Evolutionary conservation across 37 sponge, comb jelly and placozoan species (phyloP), one percentile per base, ranked within the genome.

Genomic region (Agelas oroides): DNA sequence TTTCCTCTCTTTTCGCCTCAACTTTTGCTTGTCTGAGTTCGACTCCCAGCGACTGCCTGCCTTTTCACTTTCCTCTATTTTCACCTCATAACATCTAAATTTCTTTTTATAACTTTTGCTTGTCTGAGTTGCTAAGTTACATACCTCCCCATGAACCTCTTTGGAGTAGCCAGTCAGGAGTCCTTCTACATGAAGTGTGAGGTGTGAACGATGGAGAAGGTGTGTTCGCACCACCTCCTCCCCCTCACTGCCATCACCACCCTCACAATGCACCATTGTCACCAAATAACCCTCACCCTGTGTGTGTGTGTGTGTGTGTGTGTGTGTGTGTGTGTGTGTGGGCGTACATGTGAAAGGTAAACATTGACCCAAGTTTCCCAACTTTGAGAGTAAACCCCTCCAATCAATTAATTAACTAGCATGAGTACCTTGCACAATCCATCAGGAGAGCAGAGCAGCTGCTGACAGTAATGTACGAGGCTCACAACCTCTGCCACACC

Each of bases 71-170:
- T n/a, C n/a, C n/a, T n/a, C n/a, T n/a, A n/a, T n/a, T n/a, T n/a
- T n/a, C n/a, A n/a, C n/a, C n/a, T n/a, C n/a, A n/a, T n/a, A n/a
- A n/a, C n/a, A n/a, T n/a, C n/a, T n/a, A n/a, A n/a, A n/a, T n/a
- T n/a, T n/a, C n/a, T n/a, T n/a, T n/a, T n/a, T n/a, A n/a, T n/a
- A n/a, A n/a, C n/a, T n/a, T n/a, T n/a, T n/a, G n/a, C n/a, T n/a
- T n/a, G n/a, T n/a, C n/a, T n/a, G n/a, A n/a, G n/a, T n/a, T 8
- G 8, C 46, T 46, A 46, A 3, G 8, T 46, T 30, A 14, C 83
- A 15, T 28, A 94, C 94, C 85, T 91, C 77, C 61, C 94, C 94
- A 71, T 94, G 94, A 13, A 94, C 75, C 34, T 94, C 94, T 35
- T 59, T 90, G 52, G 76, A 82, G 55, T 88, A 81, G 20, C 94